Conservation (phyloP, 2,113 vertebrate species). For the Eurypyga helias region DNA sequence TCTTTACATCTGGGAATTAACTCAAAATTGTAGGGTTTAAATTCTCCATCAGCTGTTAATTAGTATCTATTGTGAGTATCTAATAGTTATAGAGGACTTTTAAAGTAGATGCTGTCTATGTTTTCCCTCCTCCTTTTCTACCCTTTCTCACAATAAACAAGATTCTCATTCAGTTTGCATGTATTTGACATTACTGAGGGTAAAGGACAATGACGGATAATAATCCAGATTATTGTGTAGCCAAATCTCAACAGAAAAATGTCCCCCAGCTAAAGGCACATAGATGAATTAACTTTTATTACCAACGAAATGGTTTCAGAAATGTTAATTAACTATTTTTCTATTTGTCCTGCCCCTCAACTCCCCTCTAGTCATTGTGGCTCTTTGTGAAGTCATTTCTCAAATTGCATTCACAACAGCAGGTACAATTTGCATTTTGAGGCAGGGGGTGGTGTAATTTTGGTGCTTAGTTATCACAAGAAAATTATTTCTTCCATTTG, state of each 20-base stretch:
- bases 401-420: not conserved
- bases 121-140: not conserved
- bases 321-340: not conserved
- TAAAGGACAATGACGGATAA: not conserved
- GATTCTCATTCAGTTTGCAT: not conserved
- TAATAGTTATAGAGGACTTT: not conserved
- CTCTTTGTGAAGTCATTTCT: not conserved
- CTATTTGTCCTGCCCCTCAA: not conserved
- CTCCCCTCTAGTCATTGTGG: not conserved
- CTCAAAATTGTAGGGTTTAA: conserved; percentile 4
- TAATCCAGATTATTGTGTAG: not conserved
- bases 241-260: not conserved
- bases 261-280: not conserved
- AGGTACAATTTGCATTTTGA: not conserved
- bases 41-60: not conserved
- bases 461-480: not conserved
- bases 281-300: not conserved
- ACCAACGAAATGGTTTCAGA: not conserved
- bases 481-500: not conserved
- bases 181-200: not conserved
- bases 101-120: not conserved
- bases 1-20: not conserved
- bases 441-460: not conserved
- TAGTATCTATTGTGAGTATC: not conserved
- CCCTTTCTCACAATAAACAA: not conserved